These are phyloP conservation scores for Brachionus rubens DNA, from an alignment of 1,140 invertebrate species.

Conservation along the genomic window DNA sequence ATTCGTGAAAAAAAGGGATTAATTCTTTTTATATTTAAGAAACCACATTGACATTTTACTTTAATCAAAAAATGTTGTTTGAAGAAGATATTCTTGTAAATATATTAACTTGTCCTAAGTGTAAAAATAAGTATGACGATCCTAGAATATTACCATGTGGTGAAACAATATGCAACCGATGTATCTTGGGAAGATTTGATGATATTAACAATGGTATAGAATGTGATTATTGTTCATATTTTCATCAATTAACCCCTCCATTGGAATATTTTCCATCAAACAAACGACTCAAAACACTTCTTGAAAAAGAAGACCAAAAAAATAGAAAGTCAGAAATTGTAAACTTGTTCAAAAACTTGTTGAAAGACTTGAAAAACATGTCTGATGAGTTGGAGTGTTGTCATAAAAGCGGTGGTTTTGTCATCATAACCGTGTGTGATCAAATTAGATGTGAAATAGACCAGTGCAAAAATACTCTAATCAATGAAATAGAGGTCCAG, in stretches of 20 bases:
- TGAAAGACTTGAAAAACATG: not conserved
- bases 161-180: not conserved
- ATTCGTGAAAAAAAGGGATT: too few relatives aligned
- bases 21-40: too few relatives aligned
- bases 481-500: not conserved
- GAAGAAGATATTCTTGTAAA: not conserved
- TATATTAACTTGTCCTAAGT: not conserved
- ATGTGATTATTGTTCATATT: not conserved
- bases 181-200: not conserved
- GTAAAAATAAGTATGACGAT: not conserved
- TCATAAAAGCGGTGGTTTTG: not conserved
- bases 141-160: not conserved
- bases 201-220: not conserved
- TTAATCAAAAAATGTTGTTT: slow-evolving; percentile 17
- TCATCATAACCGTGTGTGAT: not conserved
- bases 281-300: not conserved
- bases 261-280: not conserved
- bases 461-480: not conserved
- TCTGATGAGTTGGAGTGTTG: not conserved
- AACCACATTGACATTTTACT: too few relatives aligned
- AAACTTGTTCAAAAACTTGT: not conserved
- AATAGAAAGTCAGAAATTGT: not conserved
- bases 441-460: not conserved
- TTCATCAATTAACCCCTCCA: not conserved
- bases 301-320: slow-evolving; percentile 3